phyloP scores from a whole-genome alignment of 53 echinoderm and acorn worm species.

The Glandiceps talaboti region DNA sequence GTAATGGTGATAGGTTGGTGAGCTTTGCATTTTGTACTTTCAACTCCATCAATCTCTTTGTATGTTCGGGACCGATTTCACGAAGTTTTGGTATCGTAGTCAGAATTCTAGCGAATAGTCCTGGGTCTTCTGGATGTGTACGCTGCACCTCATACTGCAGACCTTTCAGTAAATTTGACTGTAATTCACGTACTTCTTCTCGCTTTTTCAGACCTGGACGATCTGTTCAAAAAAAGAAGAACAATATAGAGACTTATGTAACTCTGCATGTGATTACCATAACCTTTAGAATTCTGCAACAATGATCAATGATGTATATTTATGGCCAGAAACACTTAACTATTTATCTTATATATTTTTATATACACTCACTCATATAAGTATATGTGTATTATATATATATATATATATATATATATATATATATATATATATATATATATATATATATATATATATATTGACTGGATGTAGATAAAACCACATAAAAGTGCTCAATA shows the following conservation, averaged over 20 bases:
- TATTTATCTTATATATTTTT: no score
- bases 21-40: constrained; percentile 74
- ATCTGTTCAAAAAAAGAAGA: constrained; percentile 29
- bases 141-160: constrained; percentile 64
- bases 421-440: no score
- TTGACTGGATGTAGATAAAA: no score
- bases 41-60: constrained; percentile 82
- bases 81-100: constrained; percentile 95
- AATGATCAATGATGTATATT: background rate
- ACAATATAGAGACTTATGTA: no score
- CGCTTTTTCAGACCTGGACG: constrained; percentile 83
- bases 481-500: no score
- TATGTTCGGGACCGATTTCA: constrained; percentile 94
- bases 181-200: constrained; percentile 56
- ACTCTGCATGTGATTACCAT: no score
- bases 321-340: constrained; percentile 1
- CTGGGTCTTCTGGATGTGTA: constrained; percentile 78
- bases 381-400: no score
- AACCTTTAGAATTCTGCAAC: no score
- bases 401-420: no score
- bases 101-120: constrained; percentile 65
- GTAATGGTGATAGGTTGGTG: constrained; percentile 65
- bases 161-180: constrained; percentile 70
- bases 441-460: no score
- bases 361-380: no score